Base-by-base conservation (phyloP, 2,888 invertebrate genomes). In the Halictus quadricinctus region DNA sequence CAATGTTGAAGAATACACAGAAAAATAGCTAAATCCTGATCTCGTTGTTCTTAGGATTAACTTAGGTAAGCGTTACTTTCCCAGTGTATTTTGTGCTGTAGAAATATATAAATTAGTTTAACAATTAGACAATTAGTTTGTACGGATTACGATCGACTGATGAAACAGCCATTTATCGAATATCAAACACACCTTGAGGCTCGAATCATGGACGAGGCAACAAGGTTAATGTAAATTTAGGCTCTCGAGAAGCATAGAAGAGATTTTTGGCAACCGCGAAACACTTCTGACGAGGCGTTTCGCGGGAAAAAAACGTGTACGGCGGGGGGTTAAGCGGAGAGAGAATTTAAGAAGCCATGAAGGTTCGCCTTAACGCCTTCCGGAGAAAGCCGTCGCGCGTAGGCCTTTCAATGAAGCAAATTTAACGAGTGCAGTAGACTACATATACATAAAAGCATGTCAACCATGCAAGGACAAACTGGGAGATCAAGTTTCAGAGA, bases 401-500 rank as follows among this genome's bases (percentile, higher is more conserved):
- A 60, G 48, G 66, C 46, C 29, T 72, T 81, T 76, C 70, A 36
- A 72, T 73, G 72, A 48, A 81, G 36, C 79, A 73, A 79, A 86
- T 79, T 76, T 79, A 60, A 74, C 54, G 58, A 43, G 13, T 75
- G 76, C 73, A 69, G 13, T 54, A 50, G 64, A 66, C 58, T 82
- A 64, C 64, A 64, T 64, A 60, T 66, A 78, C 70, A 48, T 70
- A 74, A 81, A 79, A 60, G 75, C 74, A 72, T 64, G 60, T 72
- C 69, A 74, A 75, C 72, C 58, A 48, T 60, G 77, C 58, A 72
- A 82, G 76, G 75, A 60, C 72, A 58, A 82, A 82, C 64, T 69
- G 80, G 46, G 80, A 77, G 83, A 84, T 75, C 75, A 79, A 88
- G 80, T 81, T 82, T 64, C 83, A 73, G 72, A 73, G 86, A 83